Evolutionary conservation across 2,113 vertebrate genomes (phyloP).

Genomic region (Telmatochromis brachygnathus): DNA sequence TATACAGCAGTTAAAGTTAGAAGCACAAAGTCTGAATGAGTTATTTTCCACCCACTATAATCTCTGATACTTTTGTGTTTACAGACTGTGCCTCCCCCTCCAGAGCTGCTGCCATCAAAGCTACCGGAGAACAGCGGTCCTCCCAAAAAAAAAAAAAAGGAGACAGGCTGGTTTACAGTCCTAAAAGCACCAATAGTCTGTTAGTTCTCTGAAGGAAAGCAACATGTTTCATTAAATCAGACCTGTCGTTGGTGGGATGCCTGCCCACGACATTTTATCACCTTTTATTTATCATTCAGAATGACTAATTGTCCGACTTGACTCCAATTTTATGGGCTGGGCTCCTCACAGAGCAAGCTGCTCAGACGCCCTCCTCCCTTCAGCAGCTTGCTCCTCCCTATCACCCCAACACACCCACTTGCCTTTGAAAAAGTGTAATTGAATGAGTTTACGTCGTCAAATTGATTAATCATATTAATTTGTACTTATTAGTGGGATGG

Average conservation of each 20-base stretch:
- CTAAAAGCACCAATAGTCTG: neutral
- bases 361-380: constrained; percentile 40
- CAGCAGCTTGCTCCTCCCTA: constrained; percentile 43
- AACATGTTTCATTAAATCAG: neutral
- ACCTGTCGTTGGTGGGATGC: neutral
- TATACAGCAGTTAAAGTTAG: neutral
- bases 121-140: neutral
- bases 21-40: neutral
- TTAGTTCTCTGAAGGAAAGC: neutral
- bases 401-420: constrained; percentile 73
- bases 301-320: constrained; percentile 65
- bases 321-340: constrained; percentile 55
- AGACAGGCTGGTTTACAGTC: neutral
- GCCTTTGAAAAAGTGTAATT: constrained; percentile 86
- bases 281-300: constrained; percentile 55
- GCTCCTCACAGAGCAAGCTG: constrained; percentile 23
- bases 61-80: neutral
- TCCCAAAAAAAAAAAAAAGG: neutral
- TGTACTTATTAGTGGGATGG: constrained; percentile 88
- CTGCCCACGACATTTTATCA: constrained; percentile 30
- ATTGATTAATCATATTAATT: constrained; percentile 98
- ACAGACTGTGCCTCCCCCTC: neutral
- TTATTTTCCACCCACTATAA: neutral
- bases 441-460: constrained; percentile 93
- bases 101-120: neutral